Evolutionary conservation across 2,888 invertebrate species (phyloP), one percentile per base, ranked within the genome.

Genomic region (Conops quadrifasciatus): DNA sequence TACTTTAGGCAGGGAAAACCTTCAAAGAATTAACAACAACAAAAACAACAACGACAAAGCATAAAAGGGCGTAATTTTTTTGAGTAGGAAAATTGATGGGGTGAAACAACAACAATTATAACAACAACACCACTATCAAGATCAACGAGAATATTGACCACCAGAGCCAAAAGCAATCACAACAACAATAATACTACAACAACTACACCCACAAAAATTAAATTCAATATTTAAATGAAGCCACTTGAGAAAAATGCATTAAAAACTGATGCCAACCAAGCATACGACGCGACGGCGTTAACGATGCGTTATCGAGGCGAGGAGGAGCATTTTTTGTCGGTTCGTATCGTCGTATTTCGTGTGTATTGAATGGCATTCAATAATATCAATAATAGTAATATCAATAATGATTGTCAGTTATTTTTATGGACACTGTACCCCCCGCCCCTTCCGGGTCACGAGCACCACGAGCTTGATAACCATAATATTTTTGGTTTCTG

Each of bases 181-280:
- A 59, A n/a, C n/a, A 30, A 28, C 26, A 59, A 26, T 9, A 59
- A 30, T 7, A 36, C 11, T 26, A 63, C 47, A 47, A 26, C 24
- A 43, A 62, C 62, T 11, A 45, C 45, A 62, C 30, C 24, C 26
- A 2, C 15, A 64, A 47, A 67, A 24, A n/a, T 68, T 60, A 68
- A 68, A 68, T 68, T 68, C 68, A 68, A 68, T 68, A 68, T 68
- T 68, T 68, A 68, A 68, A 68, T 68, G 68, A 68, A 62, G 68
- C 51, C 60, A 68, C 62, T 68, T 68, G 60, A 68, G 28, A 28
- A 60, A 67, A 67, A 67, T 67, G 59, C 67, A 45, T n/a, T 45
- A 47, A 45, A 67, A 45, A 59, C 60, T 60, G 68, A 21, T 68
- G 68, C 62, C 62, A 60, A 62, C 51, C 26, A 56, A 21, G 16